Conservation (phyloP, 92 coral and sea anemone species). For the Porites lobata region DNA sequence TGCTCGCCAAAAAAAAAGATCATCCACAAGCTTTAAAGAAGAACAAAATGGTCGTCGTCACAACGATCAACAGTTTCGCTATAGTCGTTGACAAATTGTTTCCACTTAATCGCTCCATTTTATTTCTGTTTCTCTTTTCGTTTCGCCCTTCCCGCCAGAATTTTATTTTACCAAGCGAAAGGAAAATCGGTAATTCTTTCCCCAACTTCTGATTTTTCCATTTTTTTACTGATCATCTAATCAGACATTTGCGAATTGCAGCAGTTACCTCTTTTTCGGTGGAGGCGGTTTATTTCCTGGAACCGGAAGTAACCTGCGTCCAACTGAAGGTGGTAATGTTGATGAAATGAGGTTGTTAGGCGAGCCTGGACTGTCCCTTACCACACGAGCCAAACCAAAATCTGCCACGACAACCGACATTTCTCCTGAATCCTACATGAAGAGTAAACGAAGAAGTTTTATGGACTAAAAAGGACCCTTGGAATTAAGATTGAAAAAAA, state of each 20-base stretch:
- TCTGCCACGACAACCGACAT: slow-evolving; percentile 98
- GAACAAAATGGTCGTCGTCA: too few relatives aligned
- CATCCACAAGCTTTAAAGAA: too few relatives aligned
- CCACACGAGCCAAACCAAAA: slow-evolving; percentile 92
- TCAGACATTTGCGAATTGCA: too few relatives aligned
- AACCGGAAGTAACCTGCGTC: slow-evolving; percentile 49
- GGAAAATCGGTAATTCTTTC: too few relatives aligned
- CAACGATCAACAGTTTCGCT: too few relatives aligned
- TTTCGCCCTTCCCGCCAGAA: too few relatives aligned
- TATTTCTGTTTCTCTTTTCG: too few relatives aligned
- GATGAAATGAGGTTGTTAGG: slow-evolving; percentile 40
- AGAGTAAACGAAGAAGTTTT: neutral
- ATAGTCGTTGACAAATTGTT: neutral
- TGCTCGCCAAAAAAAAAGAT: too few relatives aligned
- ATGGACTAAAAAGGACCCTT: too few relatives aligned
- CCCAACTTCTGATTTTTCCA: neutral
- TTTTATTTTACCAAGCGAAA: too few relatives aligned
- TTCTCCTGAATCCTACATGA: slow-evolving; percentile 67
- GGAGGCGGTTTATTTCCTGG: slow-evolving; percentile 86
- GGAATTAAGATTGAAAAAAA: too few relatives aligned
- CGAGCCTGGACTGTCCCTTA: slow-evolving; percentile 63
- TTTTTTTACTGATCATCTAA: neutral
- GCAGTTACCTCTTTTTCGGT: slow-evolving; percentile 90
- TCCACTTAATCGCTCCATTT: neutral
- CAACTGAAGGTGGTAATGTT: slow-evolving; percentile 29